Percentiles rank a stretch among this genome's conserved stretches.
Conservation (phyloP, 37 sponge, comb jelly and placozoan species). For the Hexactinellida sp. region DNA sequence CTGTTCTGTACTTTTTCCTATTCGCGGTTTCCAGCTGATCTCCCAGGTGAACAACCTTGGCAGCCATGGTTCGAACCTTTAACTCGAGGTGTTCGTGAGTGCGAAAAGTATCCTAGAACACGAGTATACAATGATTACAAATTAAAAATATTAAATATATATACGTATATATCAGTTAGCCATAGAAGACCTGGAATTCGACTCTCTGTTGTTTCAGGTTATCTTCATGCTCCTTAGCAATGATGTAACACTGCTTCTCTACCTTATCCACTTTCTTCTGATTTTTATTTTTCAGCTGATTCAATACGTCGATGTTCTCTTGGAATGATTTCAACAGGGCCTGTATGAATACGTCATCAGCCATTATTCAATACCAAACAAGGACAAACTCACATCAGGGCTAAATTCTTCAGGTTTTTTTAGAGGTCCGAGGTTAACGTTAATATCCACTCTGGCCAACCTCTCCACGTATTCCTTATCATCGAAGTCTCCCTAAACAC, state of each 20-base stretch:
- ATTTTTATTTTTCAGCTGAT: not conserved
- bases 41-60: slow-evolving; percentile 89
- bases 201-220: not conserved
- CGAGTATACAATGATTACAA: not conserved
- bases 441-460: not conserved
- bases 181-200: not conserved
- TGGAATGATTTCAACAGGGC: not conserved
- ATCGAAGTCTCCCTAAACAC: slow-evolving; percentile 1
- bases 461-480: slow-evolving; percentile 2
- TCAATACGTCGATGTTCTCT: not conserved
- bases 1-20: slow-evolving; percentile 27
- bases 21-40: slow-evolving; percentile 88
- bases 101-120: not conserved
- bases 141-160: not conserved
- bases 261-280: slow-evolving; percentile 13
- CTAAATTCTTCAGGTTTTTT: not conserved
- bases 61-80: slow-evolving; percentile 56
- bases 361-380: not conserved
- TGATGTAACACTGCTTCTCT: slow-evolving; percentile 7
- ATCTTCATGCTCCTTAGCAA: not conserved
- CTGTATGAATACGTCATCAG: not conserved
- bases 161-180: too few relatives aligned
- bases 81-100: slow-evolving; percentile 43
- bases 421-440: not conserved
- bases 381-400: not conserved